Base-by-base conservation (phyloP, 2,888 invertebrate genomes). In the Galeopsomyia nigrocyanea region DNA sequence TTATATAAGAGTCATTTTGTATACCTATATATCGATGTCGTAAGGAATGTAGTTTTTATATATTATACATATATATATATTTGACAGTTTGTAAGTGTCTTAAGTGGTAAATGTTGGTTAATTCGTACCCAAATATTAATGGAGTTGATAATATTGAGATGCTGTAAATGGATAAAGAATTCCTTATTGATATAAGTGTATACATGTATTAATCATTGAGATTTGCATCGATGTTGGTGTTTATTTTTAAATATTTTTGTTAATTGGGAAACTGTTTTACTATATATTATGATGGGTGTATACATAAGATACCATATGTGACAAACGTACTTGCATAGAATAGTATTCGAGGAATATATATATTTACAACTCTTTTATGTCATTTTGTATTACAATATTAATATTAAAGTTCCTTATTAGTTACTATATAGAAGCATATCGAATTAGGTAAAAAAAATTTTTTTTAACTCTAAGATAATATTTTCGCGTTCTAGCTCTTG, bases 41-140 rank as follows among this genome's bases (percentile, higher is more conserved):
- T 84, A 81, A 80, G 80, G 80, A 84, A 83, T 83, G 84, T 82
- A 81, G 82, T 81, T 79, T 75, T 74, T 77, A 76, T 66, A 47
- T 61, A 58, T 61, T 26, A 58, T 64, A 55, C 68, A 72, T 73
- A 71, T 26, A 58, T 64, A 55, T 70, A 72, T 73, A 71, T 64
- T 73, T 80, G 74, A 78, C 80, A 78, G 80, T 83, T 81, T 84
- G 81, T 83, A 78, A 80, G 79, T 84, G 84, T 84, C 78, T 76
- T 79, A 46, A 70, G 60, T 73, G 71, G 57, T 71, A 56, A 66
- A 14, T 65, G 72, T 76, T 73, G 61, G 51, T 69, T 58, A 75
- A 71, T 66, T 69, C 62, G 60, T 51, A 72, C 16, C 31, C 46
- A 51, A 61, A 46, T 64, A 55, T 57, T 58, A n/a, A 68, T 64